Evolutionary conservation across 2,888 invertebrate genomes (phyloP), one percentile per base, ranked within the genome.

Genomic region (Chironomus tentans): DNA sequence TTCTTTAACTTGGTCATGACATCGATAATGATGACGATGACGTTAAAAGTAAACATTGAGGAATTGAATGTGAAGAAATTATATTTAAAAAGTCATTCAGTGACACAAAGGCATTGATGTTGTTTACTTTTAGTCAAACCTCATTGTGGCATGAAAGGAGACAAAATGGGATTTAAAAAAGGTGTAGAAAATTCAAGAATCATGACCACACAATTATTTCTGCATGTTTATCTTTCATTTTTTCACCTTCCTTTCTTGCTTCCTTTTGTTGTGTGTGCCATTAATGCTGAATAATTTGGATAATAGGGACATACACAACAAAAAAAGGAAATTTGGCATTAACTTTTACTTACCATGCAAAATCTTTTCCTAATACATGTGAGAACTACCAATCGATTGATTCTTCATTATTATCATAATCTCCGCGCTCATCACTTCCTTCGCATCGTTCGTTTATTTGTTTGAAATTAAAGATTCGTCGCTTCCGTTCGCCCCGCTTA

Each of bases 161-260:
- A 56, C 38, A 48, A 70, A 38, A 70, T 70, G 47, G 70, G 70
- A 70, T 70, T 56, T 70, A 47, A 70, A 47, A 21, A 71, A 24
- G 21, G 21, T 22, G 21, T 65, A 65, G 21, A 65, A 24, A 65
- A 65, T 65, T 65, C 21, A 22, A 65, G 65, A 65, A 65, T 65
- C 65, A 65, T 71, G 71, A 71, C 18, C 71, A 48, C 18, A 70
- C 72, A 61, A 72, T 72, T 62, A 72, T 62, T 24, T 70, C 24
- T 70, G 10, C 46, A 70, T 70, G 28, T 70, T 70, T 70, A 47
- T 70, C 70, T 70, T 70, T 70, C 47, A 70, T 70, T 70, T 48
- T 28, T 38, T 38, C 5, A 1, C 10, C 10, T 70, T 15, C 18
- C 15, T 56, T 56, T 7, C 56, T 18, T 56, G n/a, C 18, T 18